These are phyloP conservation scores for Cataglyphis altisquamis DNA, from an alignment of 2,888 invertebrate genomes.

Conservation along the genomic window DNA sequence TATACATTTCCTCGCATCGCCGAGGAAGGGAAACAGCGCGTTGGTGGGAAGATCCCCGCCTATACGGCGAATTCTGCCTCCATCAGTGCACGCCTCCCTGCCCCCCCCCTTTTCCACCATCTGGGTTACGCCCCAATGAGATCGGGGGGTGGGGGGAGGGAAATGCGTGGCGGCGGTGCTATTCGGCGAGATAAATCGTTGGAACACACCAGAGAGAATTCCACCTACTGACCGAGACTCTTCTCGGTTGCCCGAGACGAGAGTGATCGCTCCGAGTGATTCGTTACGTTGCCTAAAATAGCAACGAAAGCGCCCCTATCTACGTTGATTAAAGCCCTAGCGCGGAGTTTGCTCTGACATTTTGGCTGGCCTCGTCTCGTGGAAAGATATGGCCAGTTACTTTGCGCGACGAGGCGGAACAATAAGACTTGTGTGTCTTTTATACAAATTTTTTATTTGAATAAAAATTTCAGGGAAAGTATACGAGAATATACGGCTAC, in stretches of 20 bases:
- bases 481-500: not conserved
- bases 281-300: conserved; percentile 12
- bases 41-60: conserved; percentile 72
- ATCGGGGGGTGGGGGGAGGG: not conserved
- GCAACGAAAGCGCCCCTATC: not conserved
- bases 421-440: not conserved
- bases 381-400: not conserved
- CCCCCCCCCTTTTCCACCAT: not conserved
- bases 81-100: not conserved
- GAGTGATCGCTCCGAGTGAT: conserved; percentile 20
- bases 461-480: not conserved
- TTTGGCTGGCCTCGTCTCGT: not conserved
- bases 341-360: not conserved
- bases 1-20: conserved; percentile 25
- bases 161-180: conserved; percentile 60
- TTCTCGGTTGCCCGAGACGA: conserved; percentile 18
- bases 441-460: not conserved
- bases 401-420: not conserved
- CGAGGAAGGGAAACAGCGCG: conserved; percentile 62
- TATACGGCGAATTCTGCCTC: conserved; percentile 61
- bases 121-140: conserved; percentile 59
- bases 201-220: conserved; percentile 61
- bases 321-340: not conserved
- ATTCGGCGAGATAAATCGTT: conserved; percentile 66
- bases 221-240: conserved; percentile 77